phyloP scores from a whole-genome alignment of 64 coral and sea anemone genomes.

The Stylophora pistillata region DNA sequence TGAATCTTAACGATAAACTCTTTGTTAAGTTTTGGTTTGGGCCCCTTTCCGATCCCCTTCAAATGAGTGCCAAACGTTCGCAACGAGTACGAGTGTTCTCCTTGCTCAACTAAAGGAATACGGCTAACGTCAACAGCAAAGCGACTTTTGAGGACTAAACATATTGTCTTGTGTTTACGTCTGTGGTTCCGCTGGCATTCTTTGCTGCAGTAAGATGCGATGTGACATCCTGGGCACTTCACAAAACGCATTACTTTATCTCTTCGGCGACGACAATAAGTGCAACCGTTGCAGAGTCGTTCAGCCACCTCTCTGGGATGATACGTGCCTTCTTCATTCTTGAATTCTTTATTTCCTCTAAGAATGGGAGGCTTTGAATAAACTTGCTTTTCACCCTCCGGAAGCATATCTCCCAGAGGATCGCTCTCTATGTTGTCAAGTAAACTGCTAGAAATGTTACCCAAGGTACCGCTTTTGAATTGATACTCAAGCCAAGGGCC shows the following conservation, averaged over 20 bases:
- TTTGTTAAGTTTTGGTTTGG: conserved; percentile 23
- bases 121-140: conserved; percentile 38
- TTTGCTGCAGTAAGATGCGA: conserved; percentile 46
- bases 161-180: conserved; percentile 55
- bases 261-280: conserved; percentile 44
- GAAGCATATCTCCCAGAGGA: background rate
- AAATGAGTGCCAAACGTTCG: background rate
- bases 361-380: conserved; percentile 50
- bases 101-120: too few species aligned
- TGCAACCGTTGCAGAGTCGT: conserved; percentile 20
- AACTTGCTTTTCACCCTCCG: conserved; percentile 13
- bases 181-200: conserved; percentile 41
- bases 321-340: conserved; percentile 56
- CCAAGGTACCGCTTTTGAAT: background rate
- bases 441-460: background rate
- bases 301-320: conserved; percentile 49
- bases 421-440: too few species aligned
- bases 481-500: conserved; percentile 52
- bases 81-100: too few species aligned
- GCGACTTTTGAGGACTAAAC: conserved; percentile 20
- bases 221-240: conserved; percentile 28
- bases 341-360: conserved; percentile 10
- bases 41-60: conserved; percentile 46
- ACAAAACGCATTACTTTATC: background rate
- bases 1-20: conserved; percentile 73